Base-by-base conservation (phyloP, 2,113 vertebrate species). In the Hydrochoerus hydrochaeris region DNA sequence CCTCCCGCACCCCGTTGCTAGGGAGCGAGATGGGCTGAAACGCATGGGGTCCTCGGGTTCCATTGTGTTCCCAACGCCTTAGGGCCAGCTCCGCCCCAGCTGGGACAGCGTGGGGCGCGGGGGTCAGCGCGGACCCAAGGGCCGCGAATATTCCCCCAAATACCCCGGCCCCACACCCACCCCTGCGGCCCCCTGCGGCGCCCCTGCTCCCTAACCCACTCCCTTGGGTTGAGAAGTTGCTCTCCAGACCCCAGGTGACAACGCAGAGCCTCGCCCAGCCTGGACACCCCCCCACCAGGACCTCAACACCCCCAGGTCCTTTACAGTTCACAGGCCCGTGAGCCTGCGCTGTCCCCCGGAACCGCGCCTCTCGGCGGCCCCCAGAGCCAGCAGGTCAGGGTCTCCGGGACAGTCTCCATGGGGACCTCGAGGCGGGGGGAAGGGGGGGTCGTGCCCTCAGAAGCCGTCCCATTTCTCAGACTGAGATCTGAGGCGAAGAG, bases 261-360 rank as follows among this genome's bases (percentile, higher is more conserved):
- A 49, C 4, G 7, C 2, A n/a, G 67, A 11, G 20, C 17, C 13
- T 5, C 20, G 52, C 35, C 80, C 60, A 35, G n/a, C 60, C 46
- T 32, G 35, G 58, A 22, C 35, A 54, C n/a, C n/a, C n/a, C n/a
- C n/a, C n/a, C n/a, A n/a, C 8, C 54, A 35, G 1, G 12, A 20
- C 88, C 73, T 22, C 77, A 30, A 8, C 28, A 2, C 14, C 10
- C n/a, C 60, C 3, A 8, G 28, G 62, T 8, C 71, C 58, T 1
- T 24, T 14, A 0, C 0, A 5, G 19, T 16, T 60, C 41, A 13
- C 52, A 5, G 2, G 57, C 49, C 1, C 24, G 11, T 26, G 38
- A n/a, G 28, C 30, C 5, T n/a, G 28, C 14, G 32, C 54, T 24
- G 19, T 13, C 65, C 35, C 65, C 20, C 54, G 54, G 13, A 58